Conservation (phyloP, 2,888 invertebrate species). For the Eudemis profundana region DNA sequence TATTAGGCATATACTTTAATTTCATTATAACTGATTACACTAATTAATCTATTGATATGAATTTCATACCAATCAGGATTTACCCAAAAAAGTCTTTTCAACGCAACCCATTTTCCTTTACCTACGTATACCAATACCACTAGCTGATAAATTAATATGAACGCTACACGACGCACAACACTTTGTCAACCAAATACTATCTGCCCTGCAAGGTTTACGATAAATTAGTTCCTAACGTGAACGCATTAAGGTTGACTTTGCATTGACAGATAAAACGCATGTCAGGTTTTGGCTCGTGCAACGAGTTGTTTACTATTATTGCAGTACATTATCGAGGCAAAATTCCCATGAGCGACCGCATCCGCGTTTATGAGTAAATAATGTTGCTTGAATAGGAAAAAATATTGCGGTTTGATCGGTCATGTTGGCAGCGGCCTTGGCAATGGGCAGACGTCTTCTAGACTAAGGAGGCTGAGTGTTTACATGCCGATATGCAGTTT, state of each 20-base stretch:
- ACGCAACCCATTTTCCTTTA: slow-evolving; percentile 17
- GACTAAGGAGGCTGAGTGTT: background rate
- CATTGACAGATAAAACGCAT: background rate
- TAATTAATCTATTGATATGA: background rate
- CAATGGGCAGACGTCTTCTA: slow-evolving; percentile 13
- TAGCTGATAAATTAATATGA: slow-evolving; percentile 18
- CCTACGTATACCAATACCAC: background rate
- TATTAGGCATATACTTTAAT: too few species aligned
- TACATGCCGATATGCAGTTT: too few species aligned
- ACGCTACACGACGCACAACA: background rate
- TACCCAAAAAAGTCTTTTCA: slow-evolving; percentile 14
- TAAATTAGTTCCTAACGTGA: background rate
- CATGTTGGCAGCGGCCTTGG: background rate
- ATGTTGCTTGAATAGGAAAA: slow-evolving; percentile 9
- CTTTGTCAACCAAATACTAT: background rate
- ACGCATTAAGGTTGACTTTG: background rate
- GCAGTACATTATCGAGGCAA: slow-evolving; percentile 20
- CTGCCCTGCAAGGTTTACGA: background rate
- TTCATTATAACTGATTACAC: background rate
- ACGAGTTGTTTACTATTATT: slow-evolving; percentile 35
- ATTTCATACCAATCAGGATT: slow-evolving; percentile 6
- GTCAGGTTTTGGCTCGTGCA: background rate
- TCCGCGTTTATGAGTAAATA: slow-evolving; percentile 22
- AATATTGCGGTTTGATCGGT: background rate
- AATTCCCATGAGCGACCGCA: slow-evolving; percentile 34